These are phyloP conservation scores for rat (Rattus norvegicus) DNA, from an alignment of 2,113 vertebrate genomes.

Conservation along the genomic window GRCr8 NC_086027.1:1276501-1277000, in stretches of 20 bases:
- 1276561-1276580: background rate
- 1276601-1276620: background rate
- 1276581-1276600: background rate
- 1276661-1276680: background rate
- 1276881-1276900: background rate
- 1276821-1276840: background rate
- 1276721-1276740: background rate
- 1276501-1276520: background rate
- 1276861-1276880: background rate
- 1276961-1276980: background rate
- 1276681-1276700: background rate
- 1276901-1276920: background rate
- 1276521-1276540: background rate
- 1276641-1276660: background rate
- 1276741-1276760: background rate
- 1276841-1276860: background rate
- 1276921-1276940: background rate
- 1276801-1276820: background rate
- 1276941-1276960: background rate
- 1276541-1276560: background rate
- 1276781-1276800: background rate
- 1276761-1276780: background rate
- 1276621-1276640: background rate
- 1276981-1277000: fast-evolving
- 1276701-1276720: background rate